phyloP scores from a whole-genome alignment of 2,113 vertebrate species.

The Microcebus griseorufus region DNA sequence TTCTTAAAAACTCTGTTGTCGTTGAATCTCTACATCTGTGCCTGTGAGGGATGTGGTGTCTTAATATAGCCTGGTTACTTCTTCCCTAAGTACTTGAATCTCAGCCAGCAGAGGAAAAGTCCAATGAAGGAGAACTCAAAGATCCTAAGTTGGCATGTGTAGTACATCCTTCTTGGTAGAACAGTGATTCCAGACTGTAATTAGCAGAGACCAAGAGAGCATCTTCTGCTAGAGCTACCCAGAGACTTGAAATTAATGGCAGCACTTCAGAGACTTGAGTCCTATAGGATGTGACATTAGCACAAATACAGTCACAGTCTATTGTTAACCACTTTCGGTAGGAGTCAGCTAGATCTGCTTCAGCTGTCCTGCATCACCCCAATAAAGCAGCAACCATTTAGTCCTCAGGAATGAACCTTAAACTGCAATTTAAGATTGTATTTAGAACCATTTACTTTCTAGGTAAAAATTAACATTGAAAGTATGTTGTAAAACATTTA shows the following conservation, averaged over 20 bases:
- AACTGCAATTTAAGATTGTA: background rate
- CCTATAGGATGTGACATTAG: background rate
- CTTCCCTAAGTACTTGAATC: background rate
- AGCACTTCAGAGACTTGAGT: background rate
- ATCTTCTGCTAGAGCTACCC: background rate
- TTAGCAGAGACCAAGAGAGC: background rate
- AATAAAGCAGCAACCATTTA: background rate
- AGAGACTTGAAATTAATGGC: background rate
- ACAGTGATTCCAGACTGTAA: background rate
- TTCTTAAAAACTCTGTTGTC: background rate
- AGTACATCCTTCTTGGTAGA: background rate
- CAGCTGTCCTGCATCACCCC: background rate
- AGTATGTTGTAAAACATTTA: background rate
- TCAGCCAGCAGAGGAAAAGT: background rate
- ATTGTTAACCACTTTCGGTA: background rate
- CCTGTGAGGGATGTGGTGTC: background rate
- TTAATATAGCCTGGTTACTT: background rate
- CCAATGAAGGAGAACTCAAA: background rate
- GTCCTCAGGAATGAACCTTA: background rate
- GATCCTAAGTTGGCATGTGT: background rate
- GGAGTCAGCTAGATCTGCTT: background rate
- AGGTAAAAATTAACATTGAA: constrained; percentile 29
- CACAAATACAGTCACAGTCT: background rate
- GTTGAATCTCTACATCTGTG: background rate
- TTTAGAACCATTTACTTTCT: background rate